phyloP scores from a whole-genome alignment of 2,113 vertebrate genomes.

The Oncorhynchus clarkii region DNA sequence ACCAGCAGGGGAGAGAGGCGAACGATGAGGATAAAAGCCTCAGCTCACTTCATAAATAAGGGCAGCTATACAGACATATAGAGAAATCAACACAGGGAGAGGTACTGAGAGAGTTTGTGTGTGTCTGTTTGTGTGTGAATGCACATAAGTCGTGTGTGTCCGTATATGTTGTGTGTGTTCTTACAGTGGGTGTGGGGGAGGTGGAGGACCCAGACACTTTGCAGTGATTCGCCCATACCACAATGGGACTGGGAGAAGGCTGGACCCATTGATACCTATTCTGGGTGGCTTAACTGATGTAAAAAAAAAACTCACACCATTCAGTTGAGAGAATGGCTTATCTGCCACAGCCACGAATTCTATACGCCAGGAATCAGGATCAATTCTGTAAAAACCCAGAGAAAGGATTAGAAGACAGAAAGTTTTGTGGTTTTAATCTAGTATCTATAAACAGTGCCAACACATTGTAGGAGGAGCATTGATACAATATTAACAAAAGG shows the following conservation, averaged over 20 bases:
- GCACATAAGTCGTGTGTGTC: conserved; percentile 1
- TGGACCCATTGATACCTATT: not conserved
- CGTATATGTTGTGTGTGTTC: conserved; percentile 15
- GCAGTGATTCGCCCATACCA: conserved; percentile 36
- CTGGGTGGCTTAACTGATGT: not conserved
- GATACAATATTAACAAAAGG: not conserved
- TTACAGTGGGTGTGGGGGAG: not conserved
- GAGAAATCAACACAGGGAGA: conserved; percentile 59
- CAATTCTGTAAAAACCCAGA: no score
- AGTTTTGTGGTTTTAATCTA: not conserved
- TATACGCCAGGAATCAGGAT: no score
- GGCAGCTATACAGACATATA: conserved; percentile 64
- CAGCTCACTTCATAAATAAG: conserved; percentile 63
- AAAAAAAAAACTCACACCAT: not conserved
- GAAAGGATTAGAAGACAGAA: no score
- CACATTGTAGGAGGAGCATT: not conserved
- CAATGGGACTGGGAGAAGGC: not conserved
- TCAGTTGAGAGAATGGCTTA: not conserved
- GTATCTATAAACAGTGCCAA: not conserved
- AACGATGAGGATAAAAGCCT: conserved; percentile 57
- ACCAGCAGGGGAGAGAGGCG: conserved; percentile 52
- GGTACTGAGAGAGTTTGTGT: not conserved
- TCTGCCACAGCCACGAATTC: not conserved
- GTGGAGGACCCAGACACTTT: conserved; percentile 49
- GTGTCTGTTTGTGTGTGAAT: conserved; percentile 26